phyloP scores from a whole-genome alignment of 2,888 invertebrate genomes.

The Luperina testacea region DNA sequence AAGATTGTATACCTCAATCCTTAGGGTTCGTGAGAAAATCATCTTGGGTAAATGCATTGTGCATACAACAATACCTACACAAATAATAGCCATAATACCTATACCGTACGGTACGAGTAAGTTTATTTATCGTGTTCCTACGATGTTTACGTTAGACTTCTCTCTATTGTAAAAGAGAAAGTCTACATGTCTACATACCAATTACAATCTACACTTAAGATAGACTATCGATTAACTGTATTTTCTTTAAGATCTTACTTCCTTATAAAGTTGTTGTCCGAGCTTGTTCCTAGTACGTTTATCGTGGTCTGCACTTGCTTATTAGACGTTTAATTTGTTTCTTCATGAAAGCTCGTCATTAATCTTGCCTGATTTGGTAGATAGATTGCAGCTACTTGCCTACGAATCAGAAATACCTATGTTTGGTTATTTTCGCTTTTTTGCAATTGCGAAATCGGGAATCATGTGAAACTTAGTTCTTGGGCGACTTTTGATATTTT shows the following conservation, averaged over 20 bases:
- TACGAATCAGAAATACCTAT: not conserved
- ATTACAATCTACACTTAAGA: slow-evolving; percentile 50
- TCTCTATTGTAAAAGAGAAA: slow-evolving; percentile 57
- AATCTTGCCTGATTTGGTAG: not conserved
- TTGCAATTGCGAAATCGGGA: not conserved
- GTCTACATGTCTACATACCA: slow-evolving; percentile 31
- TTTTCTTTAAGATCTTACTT: slow-evolving; percentile 40
- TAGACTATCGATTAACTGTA: slow-evolving; percentile 43
- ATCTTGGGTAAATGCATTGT: slow-evolving; percentile 2
- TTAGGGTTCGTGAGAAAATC: slow-evolving; percentile 7
- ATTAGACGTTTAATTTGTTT: slow-evolving; percentile 28
- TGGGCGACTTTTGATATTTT: not conserved
- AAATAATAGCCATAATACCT: slow-evolving; percentile 19
- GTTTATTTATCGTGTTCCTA: slow-evolving; percentile 38
- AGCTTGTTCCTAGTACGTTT: slow-evolving; percentile 31
- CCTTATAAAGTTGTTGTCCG: slow-evolving; percentile 44
- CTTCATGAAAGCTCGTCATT: slow-evolving; percentile 19
- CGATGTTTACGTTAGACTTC: slow-evolving; percentile 39
- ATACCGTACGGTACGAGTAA: slow-evolving; percentile 9
- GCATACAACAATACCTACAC: slow-evolving; percentile 13
- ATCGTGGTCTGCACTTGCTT: slow-evolving; percentile 12
- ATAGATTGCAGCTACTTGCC: not conserved
- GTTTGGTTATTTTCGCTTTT: not conserved
- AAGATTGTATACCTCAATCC: not conserved
- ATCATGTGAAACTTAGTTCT: not conserved